Conservation (phyloP, 2,797 vertebrate genomes). For the Rousettus madagascariensis region DNA sequence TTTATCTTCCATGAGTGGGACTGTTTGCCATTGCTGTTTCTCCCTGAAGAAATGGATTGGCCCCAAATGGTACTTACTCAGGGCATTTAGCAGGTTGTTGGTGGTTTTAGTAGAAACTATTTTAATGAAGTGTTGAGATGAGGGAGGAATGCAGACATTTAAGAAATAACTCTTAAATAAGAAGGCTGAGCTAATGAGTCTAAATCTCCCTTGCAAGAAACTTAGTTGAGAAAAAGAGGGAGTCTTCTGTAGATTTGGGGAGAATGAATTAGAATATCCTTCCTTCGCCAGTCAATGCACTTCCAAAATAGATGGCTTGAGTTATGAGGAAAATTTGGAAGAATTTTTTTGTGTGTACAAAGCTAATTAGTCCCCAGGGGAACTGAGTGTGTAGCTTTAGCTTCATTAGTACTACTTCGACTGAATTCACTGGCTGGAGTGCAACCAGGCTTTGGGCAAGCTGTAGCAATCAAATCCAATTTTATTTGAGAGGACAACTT, state of each 20-base stretch:
- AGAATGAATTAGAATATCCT: neutral
- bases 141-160: neutral
- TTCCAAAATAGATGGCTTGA: constrained; percentile 51
- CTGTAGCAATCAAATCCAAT: constrained; percentile 13
- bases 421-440: constrained; percentile 46
- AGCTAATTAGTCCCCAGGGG: constrained; percentile 68
- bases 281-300: neutral
- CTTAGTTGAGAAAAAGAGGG: constrained; percentile 9
- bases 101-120: constrained; percentile 42
- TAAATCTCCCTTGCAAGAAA: neutral
- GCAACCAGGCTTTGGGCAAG: constrained; percentile 3
- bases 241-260: neutral
- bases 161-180: constrained; percentile 33
- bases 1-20: neutral
- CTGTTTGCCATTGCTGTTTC: neutral
- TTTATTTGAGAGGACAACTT: constrained; percentile 6
- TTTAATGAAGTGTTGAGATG: neutral
- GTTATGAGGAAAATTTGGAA: constrained; percentile 55
- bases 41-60: constrained; percentile 21
- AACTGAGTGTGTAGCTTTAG: constrained; percentile 32
- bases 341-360: constrained; percentile 31
- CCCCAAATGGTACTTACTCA: neutral
- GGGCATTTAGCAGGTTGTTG: neutral
- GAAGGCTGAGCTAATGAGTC: neutral
- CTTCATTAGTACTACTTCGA: constrained; percentile 56